Percentiles rank a stretch among this genome's conserved stretches.
phyloP scores from a whole-genome alignment of 2,797 vertebrate genomes.

The Lagorchestes hirsutus region DNA sequence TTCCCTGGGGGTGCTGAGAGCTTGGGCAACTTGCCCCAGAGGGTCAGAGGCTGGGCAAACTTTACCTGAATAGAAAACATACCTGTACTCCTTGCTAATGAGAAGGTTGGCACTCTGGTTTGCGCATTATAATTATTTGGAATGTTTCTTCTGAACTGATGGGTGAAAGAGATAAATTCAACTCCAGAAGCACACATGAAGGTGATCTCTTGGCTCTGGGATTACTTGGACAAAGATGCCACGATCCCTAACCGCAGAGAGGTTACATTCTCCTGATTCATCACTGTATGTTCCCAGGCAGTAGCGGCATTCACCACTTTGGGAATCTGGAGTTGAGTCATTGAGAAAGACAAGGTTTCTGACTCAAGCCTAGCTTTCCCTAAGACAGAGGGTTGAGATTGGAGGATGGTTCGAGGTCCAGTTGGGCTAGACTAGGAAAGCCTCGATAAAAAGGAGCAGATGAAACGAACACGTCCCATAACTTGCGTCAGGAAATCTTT shows the following conservation, averaged over 20 bases:
- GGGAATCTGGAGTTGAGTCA: neutral
- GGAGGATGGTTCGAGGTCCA: neutral
- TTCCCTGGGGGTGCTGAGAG: too few species aligned
- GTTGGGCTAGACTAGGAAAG: neutral
- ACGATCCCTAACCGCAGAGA: too few species aligned
- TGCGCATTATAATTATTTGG: too few species aligned
- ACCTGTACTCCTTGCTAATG: rapidly evolving
- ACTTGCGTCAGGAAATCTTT: neutral
- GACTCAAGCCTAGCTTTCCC: neutral
- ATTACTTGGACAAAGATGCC: neutral
- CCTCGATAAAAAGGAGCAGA: neutral
- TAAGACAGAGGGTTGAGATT: neutral
- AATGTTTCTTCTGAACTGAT: neutral
- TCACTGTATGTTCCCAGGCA: too few species aligned
- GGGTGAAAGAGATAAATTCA: neutral
- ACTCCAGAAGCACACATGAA: neutral
- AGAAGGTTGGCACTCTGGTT: rapidly evolving
- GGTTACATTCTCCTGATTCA: neutral
- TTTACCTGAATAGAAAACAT: neutral
- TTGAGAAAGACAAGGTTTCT: neutral
- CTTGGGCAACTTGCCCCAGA: neutral
- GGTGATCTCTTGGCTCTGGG: neutral
- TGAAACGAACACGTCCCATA: neutral
- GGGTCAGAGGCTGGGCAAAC: neutral
- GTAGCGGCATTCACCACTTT: neutral